Base-by-base conservation (phyloP, 2,797 vertebrate genomes). In the Microtus californicus region DNA sequence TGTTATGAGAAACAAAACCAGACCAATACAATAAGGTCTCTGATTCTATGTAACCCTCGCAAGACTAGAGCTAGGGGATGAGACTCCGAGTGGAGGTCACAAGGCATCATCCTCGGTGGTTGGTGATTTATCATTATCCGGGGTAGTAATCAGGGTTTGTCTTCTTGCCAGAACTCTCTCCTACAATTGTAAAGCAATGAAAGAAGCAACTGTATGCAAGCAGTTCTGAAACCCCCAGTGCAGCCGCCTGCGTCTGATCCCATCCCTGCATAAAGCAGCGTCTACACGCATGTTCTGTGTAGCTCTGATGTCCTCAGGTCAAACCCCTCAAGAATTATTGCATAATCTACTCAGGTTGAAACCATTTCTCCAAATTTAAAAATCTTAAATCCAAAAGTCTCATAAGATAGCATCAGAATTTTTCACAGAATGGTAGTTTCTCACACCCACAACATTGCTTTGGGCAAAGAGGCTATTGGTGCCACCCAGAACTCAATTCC, bases 21-120 rank as follows among this genome's bases (percentile, higher is more conserved):
- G 7, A 81, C 5, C 14, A 15, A 59, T 92, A 91, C 54, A 4
- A 9, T 8, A 19, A 37, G 54, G 89, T 54, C 92, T 97, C n/a
- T 73, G 59, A 48, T 87, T 21, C 54, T 19, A 45, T 0, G 4
- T 61, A 86, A 51, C n/a, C 63, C 21, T 69, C 51, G 1, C 34
- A 51, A 45, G 45, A 8, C 45, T 17, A 71, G 71, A 61, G 17
- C 79, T n/a, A 80, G 40, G 43, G 23, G 6, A 56, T 40, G 61
- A 5, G 31, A 71, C 31, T n/a, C 5, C 13, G 2, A 12, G 13
- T 6, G 48, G 13, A 89, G 34, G 48, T 65, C 43, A 37, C 23
- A 77, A 87, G 45, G 15, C 51, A 56, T 76, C 12, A 29, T 8
- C 13, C 3, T 13, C 0, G 34, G 17, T 27, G 11, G 34, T 78